Evolutionary conservation across 2,888 invertebrate species (phyloP), one percentile per base, ranked within the genome.

Genomic region (Gnatocerus cornutus): DNA sequence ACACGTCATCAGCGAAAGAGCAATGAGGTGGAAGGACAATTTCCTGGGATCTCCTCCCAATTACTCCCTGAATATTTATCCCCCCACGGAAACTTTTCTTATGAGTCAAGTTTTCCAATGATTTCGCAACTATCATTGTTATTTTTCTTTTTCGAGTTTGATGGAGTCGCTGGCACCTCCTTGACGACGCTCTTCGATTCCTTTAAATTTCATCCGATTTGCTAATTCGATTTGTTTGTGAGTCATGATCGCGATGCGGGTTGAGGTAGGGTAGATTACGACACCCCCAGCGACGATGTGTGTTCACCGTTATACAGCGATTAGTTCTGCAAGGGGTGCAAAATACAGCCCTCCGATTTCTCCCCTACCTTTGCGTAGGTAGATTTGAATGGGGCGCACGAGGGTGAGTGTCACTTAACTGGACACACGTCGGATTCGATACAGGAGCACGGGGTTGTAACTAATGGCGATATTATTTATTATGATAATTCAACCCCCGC

Each of bases 251-350:
- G 48, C 48, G 48, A 50, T 50, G 48, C 48, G 48, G 48, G 48
- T 29, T 50, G 9, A 21, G 73, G 78, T 77, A 78, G 78, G 80
- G 80, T 77, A 80, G 80, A 80, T 81, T 80, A 79, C 79, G 68
- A 68, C 72, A 72, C 69, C 73, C 73, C 73, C 73, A 72, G 75
- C 75, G 74, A 77, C 76, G 77, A 76, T 78, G 77, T 78, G 80
- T 78, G 80, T 78, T 75, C 79, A 78, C 80, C 76, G 79, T 80
- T 80, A 80, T 80, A 80, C 75, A 77, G 73, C 78, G 81, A 82
- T 82, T 82, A 81, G 81, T 82, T 82, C 79, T 77, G 79, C 79
- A 78, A 56, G 79, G 81, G 82, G 80, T 80, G 81, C 77, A 71
- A 39, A 30, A 62, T 63, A 30, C 74, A 72, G 67, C 74, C 72